These are phyloP conservation scores for Spialia ferax DNA, from an alignment of 2,888 invertebrate genomes.

Conservation along the genomic window DNA sequence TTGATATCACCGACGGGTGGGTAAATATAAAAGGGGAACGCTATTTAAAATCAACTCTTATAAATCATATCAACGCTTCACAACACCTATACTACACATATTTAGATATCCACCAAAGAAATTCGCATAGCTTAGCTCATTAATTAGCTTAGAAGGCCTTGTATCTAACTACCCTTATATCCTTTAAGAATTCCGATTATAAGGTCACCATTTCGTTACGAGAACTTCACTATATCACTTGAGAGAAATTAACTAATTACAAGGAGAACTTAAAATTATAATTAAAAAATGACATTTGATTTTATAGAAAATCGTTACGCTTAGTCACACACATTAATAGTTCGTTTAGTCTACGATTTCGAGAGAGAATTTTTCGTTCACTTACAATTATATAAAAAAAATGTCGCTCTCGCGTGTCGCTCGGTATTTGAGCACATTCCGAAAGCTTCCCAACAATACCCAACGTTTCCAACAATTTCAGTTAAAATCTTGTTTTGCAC, in stretches of 20 bases:
- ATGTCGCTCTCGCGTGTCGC: slow-evolving; percentile 34
- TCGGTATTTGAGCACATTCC: slow-evolving; percentile 29
- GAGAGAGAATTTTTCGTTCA: slow-evolving; percentile 65
- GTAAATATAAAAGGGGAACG: slow-evolving; percentile 54
- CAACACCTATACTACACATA: slow-evolving; percentile 65
- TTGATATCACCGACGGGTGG: slow-evolving; percentile 53
- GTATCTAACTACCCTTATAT: slow-evolving; percentile 82
- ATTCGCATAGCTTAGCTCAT: slow-evolving; percentile 70
- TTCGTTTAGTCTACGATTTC: slow-evolving; percentile 75
- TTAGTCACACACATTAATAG: slow-evolving; percentile 76
- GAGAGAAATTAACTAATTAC: slow-evolving; percentile 77
- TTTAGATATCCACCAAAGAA: slow-evolving; percentile 57
- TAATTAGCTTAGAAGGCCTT: slow-evolving; percentile 81
- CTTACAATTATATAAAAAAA: slow-evolving; percentile 44
- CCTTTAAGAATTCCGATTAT: slow-evolving; percentile 81
- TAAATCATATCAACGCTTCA: slow-evolving; percentile 67
- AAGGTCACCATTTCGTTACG: slow-evolving; percentile 82
- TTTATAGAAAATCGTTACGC: slow-evolving; percentile 80
- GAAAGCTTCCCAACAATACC: slow-evolving; percentile 21
- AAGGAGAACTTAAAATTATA: slow-evolving; percentile 58
- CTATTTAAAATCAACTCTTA: slow-evolving; percentile 43
- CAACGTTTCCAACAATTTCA: slow-evolving; percentile 54
- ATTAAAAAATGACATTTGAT: slow-evolving; percentile 61
- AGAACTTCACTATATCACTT: slow-evolving; percentile 83
- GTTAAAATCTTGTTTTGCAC: slow-evolving; percentile 62